Conservation (phyloP, 2,113 vertebrate species). For the Pogonocichla stellata region DNA sequence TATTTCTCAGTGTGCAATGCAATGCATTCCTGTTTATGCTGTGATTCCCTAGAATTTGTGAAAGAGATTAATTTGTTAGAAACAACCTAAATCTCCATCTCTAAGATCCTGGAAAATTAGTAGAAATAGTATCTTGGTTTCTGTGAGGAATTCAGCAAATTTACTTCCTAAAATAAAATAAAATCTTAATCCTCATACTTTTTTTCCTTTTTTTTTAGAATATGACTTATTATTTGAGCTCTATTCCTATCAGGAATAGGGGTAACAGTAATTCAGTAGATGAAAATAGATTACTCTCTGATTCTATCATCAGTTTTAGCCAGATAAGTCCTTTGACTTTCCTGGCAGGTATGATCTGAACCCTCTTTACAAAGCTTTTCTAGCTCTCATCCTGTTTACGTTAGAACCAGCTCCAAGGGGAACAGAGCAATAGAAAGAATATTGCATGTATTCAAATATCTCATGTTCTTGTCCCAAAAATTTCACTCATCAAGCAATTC, state of each 20-base stretch:
- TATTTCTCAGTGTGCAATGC: not conserved
- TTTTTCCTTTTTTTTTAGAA: not conserved
- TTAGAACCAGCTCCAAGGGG: not conserved
- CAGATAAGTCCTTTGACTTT: not conserved
- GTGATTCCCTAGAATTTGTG: not conserved
- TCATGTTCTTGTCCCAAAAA: not conserved
- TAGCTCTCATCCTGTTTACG: not conserved
- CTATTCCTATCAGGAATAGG: not conserved
- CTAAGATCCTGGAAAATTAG: not conserved
- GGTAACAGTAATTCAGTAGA: not conserved
- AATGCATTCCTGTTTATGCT: not conserved
- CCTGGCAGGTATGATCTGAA: not conserved
- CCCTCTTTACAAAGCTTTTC: not conserved
- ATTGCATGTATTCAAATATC: not conserved
- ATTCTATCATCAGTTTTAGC: not conserved
- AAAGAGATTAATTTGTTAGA: not conserved
- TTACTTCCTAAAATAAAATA: not conserved
- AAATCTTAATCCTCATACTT: not conserved
- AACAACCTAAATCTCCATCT: not conserved
- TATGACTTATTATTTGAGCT: not conserved
- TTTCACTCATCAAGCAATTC: not conserved
- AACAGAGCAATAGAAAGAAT: not conserved
- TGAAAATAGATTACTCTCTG: not conserved
- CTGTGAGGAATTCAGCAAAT: not conserved
- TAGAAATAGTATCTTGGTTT: not conserved